phyloP scores from a whole-genome alignment of 35 echinoderm and acorn worm species.

The Eucidaris tribuloides region DNA sequence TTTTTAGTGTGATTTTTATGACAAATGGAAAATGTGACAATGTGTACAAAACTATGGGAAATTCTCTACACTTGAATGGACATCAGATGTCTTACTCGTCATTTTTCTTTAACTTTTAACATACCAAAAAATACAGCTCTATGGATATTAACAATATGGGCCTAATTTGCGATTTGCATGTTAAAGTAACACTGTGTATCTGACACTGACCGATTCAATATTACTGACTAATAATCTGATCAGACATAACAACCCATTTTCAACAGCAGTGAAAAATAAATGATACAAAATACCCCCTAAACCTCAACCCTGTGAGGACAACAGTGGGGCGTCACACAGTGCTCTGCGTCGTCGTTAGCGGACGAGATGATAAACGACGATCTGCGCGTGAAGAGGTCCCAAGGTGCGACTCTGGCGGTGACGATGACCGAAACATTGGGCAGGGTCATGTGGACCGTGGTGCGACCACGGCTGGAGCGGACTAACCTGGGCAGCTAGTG shows the following conservation, averaged over 20 bases:
- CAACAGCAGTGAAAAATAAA: background rate
- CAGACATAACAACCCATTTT: background rate
- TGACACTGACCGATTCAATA: background rate
- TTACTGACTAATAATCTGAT: background rate
- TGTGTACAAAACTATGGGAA: no score
- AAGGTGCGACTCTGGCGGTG: constrained; percentile 52
- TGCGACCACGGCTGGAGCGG: constrained; percentile 54
- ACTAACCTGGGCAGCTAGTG: constrained; percentile 80
- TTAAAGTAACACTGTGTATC: background rate
- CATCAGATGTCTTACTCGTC: no score
- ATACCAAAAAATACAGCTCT: background rate
- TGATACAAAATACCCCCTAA: background rate
- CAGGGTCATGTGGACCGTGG: constrained; percentile 33
- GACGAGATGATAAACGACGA: constrained; percentile 48
- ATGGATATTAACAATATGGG: background rate
- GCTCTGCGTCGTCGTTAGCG: constrained; percentile 40
- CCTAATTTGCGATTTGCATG: background rate
- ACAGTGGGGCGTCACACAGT: constrained; percentile 45
- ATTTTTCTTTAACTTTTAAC: no score
- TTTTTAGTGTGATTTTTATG: no score
- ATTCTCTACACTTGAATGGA: no score
- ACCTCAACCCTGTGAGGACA: constrained; percentile 45
- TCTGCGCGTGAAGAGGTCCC: constrained; percentile 35
- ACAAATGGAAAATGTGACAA: no score
- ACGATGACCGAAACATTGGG: constrained; percentile 59